Evolutionary conservation across 1,140 invertebrate species (phyloP), one percentile per base, ranked within the genome.

Genomic region (Tetraneura akinire): DNA sequence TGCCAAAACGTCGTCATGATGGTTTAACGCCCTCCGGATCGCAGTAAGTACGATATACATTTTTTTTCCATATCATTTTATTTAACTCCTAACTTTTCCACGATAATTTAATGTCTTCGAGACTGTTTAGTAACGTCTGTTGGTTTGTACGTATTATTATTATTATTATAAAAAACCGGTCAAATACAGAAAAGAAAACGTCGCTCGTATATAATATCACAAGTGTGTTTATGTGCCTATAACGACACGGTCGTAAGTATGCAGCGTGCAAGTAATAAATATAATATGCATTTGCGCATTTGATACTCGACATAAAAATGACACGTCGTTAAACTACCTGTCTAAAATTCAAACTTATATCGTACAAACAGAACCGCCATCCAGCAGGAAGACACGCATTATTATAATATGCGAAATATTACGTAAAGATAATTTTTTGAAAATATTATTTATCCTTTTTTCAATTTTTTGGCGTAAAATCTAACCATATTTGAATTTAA

Each of bases 21-120:
- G 29, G 29, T 32, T 62, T 32, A 62, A 62, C 60, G 29, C 29
- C 60, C 60, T 62, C 29, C 60, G 60, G 29, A 62, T 62, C 3
- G 14, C 29, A 16, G 26, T 32, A 62, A 62, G 26, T 32, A 29
- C 0, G 60, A 32, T 62, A 32, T 62, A n/a, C 8, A 37, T 37
- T 37, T 37, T 37, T 4, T 37, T 37, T 37, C 8, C n/a, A n/a
- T 37, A 4, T 37, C 32, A 37, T 37, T 37, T 62, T 62, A 62
- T 62, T 26, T 6, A 26, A 8, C 16, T 16, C 29, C 16, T 1
- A 29, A 62, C 29, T 62, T 62, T 14, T 62, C 60, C 18, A 32
- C 29, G 18, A 62, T 62, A 62, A 32, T 62, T n/a, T n/a, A n/a
- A n/a, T n/a, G n/a, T 29, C 26, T 32, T 26, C 26, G 16, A 9